Evolutionary conservation across 2,113 vertebrate genomes (phyloP), one percentile per base, ranked within the genome.

Genomic region (Platysternon megacephalum): DNA sequence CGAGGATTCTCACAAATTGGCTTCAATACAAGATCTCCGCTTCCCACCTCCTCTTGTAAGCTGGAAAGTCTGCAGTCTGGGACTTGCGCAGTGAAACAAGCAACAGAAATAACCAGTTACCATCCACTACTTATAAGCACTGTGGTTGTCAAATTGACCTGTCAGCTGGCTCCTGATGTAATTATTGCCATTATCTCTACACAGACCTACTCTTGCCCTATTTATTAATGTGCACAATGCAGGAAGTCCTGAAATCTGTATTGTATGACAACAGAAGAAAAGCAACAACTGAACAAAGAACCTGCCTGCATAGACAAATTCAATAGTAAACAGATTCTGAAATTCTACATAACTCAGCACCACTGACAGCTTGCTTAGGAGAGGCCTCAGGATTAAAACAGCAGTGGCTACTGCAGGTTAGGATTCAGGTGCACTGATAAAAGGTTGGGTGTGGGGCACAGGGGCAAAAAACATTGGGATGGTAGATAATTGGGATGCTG

Each of bases 101-200:
- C 76, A 88, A 93, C 65, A 87, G 46, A 58, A 95, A 55, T 52
- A 65, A 95, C 65, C 8, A 83, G 79, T 65, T 84, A 56, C 5
- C 17, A 88, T 49, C 0, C 94, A 61, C 52, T 90, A 46, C 39
- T 87, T 84, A 56, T 0, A 91, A 94, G 92, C 35, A 35, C 55
- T 87, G 39, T 39, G 46, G 32, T 19, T 91, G 83, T 85, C 56
- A 72, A 39, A 95, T 80, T 81, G 65, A 89, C 35, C 52, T 80
- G 93, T 85, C 86, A 79, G 89, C 79, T 91, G 91, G 91, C 58
- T 91, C 42, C 53, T 72, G 84, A 95, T 89, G 48, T n/a, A 93
- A 95, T 93, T 97, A 95, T 10, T 88, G 85, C 82, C 76, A 84
- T 93, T 80, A 96, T 53, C 87, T 79, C 89, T 94, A 90, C 0